Evolutionary conservation across 2,888 invertebrate genomes (phyloP).

Genomic region (Sepiola atlantica): DNA sequence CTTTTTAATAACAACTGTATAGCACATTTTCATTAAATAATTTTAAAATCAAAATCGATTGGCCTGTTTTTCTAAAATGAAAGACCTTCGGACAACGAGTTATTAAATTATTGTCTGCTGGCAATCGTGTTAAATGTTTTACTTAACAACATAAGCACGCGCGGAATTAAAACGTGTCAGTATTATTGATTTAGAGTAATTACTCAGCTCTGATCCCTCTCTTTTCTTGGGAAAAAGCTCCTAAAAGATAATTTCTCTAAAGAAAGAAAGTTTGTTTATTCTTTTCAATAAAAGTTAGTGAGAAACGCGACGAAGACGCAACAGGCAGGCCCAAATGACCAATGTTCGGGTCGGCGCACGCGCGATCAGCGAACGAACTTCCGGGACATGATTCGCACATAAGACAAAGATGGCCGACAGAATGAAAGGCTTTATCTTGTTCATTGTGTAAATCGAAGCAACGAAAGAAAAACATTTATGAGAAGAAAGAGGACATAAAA

Average conservation of each 20-base stretch:
- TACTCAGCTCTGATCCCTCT: neutral
- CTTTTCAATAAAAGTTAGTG: neutral
- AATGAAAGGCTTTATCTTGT: neutral
- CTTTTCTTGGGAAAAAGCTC: neutral
- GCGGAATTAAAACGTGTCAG: neutral
- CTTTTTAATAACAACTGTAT: too few species aligned
- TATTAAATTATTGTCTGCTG: neutral
- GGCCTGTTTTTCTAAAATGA: neutral
- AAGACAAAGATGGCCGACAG: conserved; percentile 14
- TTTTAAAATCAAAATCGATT: neutral
- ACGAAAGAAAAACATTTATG: neutral
- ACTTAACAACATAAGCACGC: neutral
- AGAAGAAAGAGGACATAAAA: neutral
- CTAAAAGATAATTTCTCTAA: neutral
- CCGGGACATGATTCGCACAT: conserved; percentile 32
- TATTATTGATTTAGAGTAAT: conserved; percentile 12
- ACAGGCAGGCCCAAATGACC: conserved; percentile 32
- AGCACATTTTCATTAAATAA: too few species aligned
- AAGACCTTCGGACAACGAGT: neutral
- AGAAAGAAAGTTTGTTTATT: neutral
- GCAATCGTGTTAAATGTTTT: neutral
- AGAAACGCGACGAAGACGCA: neutral
- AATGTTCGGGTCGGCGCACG: conserved; percentile 32
- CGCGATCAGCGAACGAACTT: neutral
- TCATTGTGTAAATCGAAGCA: neutral